These are phyloP conservation scores for Hippocampus mohnikei DNA, from an alignment of 2,113 vertebrate species.

Conservation along the genomic window DNA sequence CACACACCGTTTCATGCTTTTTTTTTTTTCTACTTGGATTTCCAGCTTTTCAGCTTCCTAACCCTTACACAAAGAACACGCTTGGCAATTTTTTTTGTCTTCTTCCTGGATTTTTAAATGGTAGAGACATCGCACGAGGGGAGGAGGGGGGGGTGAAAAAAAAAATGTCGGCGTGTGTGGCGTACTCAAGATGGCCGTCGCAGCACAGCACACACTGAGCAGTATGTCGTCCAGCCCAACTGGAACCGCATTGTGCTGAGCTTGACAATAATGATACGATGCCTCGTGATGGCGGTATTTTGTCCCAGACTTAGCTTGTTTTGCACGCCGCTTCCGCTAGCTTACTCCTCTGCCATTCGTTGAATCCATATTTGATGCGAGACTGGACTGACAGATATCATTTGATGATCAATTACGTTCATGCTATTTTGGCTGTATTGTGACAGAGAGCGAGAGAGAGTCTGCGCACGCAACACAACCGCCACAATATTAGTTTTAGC, in stretches of 20 bases:
- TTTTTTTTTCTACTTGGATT: background rate
- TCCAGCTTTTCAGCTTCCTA: background rate
- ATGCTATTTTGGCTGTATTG: background rate
- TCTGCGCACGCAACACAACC: too few species aligned
- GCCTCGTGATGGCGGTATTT: background rate
- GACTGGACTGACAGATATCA: background rate
- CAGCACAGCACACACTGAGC: too few species aligned
- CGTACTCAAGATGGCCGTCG: too few species aligned
- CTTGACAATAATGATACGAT: background rate
- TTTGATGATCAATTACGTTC: background rate
- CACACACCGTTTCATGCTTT: background rate
- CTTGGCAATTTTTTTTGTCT: background rate
- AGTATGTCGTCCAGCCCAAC: too few species aligned
- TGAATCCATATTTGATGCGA: background rate
- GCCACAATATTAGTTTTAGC: background rate
- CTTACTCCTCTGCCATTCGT: background rate
- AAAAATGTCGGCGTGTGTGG: too few species aligned
- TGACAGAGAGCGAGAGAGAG: background rate
- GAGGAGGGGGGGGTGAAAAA: too few species aligned
- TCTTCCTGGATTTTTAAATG: background rate
- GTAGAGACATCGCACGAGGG: background rate
- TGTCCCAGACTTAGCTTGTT: background rate
- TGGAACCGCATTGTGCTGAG: too few species aligned
- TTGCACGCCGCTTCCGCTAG: background rate
- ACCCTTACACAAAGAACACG: background rate